Evolutionary conservation across 1,140 invertebrate species (phyloP), one percentile per base, ranked within the genome.

Genomic region (Coptotermes formosanus): DNA sequence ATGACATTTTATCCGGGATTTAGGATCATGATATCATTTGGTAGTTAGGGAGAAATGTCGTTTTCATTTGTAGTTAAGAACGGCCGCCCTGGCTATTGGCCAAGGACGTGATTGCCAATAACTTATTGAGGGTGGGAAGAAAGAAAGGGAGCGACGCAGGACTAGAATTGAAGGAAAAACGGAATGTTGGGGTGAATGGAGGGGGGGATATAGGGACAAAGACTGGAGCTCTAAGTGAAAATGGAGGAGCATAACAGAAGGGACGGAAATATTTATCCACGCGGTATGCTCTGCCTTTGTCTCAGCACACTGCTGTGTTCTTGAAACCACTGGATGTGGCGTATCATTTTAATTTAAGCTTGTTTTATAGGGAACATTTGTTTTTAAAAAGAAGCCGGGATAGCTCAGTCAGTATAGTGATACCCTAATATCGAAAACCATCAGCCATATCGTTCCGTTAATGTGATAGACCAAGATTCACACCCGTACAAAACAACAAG

Each of bases 101-200:
- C 64, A 75, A 75, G 25, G 64, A 75, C n/a, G 25, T 75, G 64
- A 75, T 75, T 75, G 64, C 25, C 64, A 75, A 75, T 75, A 75
- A 75, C 64, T 75, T 75, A 75, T 30, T 8, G 64, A 21, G 59
- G 59, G 59, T 21, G n/a, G 64, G 64, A 14, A 30, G 4, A 14
- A n/a, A 75, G 3, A 14, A 30, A n/a, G 64, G 64, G 64, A 30
- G 64, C n/a, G 25, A 9, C 30, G 64, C 30, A 75, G 25, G 25
- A 75, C 64, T 8, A n/a, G 25, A 75, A 75, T 75, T 75, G 30
- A 75, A 75, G 25, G 64, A 75, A 30, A 25, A 30, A 30, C 8
- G 64, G 6, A 25, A n/a, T 16, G 21, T n/a, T 64, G 59, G 59
- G 6, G 64, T n/a, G 64, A 75, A 21, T 6, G 25, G 3, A 69